Conservation (phyloP, 2,888 invertebrate genomes). For the Rhagophthalmus giganteus region DNA sequence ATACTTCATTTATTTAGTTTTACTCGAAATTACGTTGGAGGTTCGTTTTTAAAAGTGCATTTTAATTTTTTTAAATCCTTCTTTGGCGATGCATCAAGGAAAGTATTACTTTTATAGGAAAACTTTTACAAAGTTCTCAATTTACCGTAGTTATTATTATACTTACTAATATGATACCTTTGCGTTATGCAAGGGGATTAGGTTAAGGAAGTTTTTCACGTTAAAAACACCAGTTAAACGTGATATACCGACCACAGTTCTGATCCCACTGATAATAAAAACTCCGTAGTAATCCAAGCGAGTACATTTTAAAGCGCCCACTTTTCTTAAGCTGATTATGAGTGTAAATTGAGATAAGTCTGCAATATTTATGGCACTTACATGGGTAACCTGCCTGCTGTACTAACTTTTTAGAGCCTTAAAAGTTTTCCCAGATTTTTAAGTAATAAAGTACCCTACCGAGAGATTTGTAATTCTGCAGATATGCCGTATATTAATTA, state of each 20-base stretch:
- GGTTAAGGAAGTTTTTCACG: constrained; percentile 29
- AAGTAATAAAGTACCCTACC: constrained; percentile 32
- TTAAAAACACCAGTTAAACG: constrained; percentile 40
- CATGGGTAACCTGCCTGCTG: constrained; percentile 48
- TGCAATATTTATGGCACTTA: constrained; percentile 57
- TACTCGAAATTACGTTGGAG: no score
- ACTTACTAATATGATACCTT: constrained; percentile 15
- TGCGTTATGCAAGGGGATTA: constrained; percentile 24
- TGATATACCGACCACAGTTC: constrained; percentile 49
- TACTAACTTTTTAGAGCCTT: constrained; percentile 28
- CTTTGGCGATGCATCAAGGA: no score
- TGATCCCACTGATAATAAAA: constrained; percentile 49
- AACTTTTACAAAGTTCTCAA: not conserved
- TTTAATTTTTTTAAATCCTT: no score
- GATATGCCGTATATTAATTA: constrained; percentile 15
- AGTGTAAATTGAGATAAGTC: constrained; percentile 58
- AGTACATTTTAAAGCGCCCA: constrained; percentile 56
- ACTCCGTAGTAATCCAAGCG: constrained; percentile 50
- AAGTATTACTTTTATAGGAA: no score
- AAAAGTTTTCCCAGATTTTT: constrained; percentile 35
- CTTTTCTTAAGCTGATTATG: constrained; percentile 59
- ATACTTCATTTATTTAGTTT: no score
- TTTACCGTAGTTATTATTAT: not conserved
- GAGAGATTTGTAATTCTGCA: constrained; percentile 10
- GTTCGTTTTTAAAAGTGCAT: no score